Base-by-base conservation (phyloP, 2,113 vertebrate genomes). In the Anguilla rostrata region DNA sequence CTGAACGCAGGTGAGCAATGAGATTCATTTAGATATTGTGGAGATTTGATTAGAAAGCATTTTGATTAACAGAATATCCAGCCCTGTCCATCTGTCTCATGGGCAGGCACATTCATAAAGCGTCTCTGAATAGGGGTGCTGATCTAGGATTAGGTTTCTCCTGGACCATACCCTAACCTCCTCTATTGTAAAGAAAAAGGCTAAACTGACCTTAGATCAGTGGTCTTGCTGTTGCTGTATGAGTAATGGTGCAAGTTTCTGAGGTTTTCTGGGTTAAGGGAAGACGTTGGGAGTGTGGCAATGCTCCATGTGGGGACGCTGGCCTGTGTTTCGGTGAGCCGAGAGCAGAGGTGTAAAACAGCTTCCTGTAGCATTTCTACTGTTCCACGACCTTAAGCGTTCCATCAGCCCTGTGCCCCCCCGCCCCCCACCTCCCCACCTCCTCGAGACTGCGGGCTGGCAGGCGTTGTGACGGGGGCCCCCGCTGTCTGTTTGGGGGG, bases 341-440 rank as follows among this genome's bases (percentile, higher is more conserved):
- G n/a, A 39, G 75, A 15, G n/a, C 75, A 93, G 92, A 91, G 88
- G 91, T 66, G 60, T 66, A 66, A 89, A 88, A 86, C 85, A 41
- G 34, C 29, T 43, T 34, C 78, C 41, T 84, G 39, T 85, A 57
- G 66, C 83, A 29, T 66, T 83, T 41, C 41, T 75, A 41, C 80
- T 83, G 66, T 43, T 53, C 43, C 43, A 22, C 40, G 18, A 11
- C 71, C 39, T 53, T 92, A 95, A 94, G 95, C 95, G 95, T 91
- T 92, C 92, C 92, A 94, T 95, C 93, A 94, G 93, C 93, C 92
- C 94, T 94, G 60, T 94, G 93, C 92, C 92, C 91, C 89, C 88
- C 90, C 60, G 5, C 43, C 43, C 43, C 43, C 4, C 43, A 46
- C 43, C 5, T 2, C 43, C 43, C 43, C 8, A 46, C 60, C 90